These are phyloP conservation scores for Thereva nobilitata DNA, from an alignment of 2,888 invertebrate genomes.

Conservation along the genomic window DNA sequence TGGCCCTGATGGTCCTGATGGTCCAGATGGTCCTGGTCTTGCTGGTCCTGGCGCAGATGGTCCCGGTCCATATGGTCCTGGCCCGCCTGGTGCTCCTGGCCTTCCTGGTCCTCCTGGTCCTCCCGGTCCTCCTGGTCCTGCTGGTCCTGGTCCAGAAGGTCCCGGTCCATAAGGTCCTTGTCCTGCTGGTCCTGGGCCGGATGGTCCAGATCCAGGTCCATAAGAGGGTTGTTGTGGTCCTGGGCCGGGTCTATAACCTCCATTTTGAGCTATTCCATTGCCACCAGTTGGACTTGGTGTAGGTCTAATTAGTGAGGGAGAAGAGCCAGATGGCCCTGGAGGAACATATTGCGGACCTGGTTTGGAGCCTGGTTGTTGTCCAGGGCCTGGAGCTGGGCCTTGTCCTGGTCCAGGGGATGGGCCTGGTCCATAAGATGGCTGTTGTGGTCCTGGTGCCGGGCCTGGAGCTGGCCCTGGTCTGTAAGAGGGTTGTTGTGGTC, in stretches of 20 bases:
- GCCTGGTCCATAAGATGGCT: background rate
- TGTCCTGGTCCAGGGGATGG: background rate
- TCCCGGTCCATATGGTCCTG: background rate
- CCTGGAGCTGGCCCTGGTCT: background rate
- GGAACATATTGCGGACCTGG: conserved; percentile 28
- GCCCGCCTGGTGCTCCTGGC: conserved; percentile 1
- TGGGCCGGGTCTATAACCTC: conserved; percentile 6
- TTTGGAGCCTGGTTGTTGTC: conserved; percentile 4
- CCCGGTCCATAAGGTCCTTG: conserved; percentile 39
- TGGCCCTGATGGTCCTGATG: conserved; percentile 6
- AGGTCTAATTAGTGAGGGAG: too few relatives aligned
- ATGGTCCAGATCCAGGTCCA: conserved; percentile 31
- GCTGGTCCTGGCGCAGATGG: conserved; percentile 3
- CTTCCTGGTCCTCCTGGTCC: conserved; percentile 7
- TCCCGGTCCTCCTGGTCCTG: conserved; percentile 36
- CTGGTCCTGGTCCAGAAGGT: background rate
- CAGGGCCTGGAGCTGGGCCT: background rate
- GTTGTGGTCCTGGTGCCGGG: background rate
- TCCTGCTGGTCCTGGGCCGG: conserved; percentile 37
- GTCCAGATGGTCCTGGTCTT: conserved; percentile 8
- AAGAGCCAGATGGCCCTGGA: background rate
- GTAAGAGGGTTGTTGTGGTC: conserved; percentile 17
- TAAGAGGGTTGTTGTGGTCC: conserved; percentile 14
- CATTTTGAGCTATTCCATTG: background rate
- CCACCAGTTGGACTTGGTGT: conserved; percentile 37